Evolutionary conservation across 2,888 invertebrate genomes (phyloP).

Genomic region (Lacanobia wlatinum): DNA sequence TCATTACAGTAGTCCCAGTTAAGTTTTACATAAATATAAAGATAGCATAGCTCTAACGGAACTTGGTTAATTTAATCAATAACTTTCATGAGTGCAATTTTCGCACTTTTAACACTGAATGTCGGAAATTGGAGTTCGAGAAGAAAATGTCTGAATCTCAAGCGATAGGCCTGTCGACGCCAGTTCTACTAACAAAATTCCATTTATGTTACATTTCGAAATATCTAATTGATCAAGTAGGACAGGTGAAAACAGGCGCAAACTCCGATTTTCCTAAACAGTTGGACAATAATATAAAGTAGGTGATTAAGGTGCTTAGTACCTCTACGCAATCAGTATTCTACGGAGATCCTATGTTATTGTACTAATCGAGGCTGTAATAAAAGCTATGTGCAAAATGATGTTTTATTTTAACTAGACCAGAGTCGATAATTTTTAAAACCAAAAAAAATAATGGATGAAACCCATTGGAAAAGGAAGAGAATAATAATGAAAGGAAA

Average conservation of each 20-base stretch:
- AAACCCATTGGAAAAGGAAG: too few relatives aligned
- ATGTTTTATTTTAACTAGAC: conserved; percentile 65
- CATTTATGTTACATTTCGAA: conserved; percentile 14
- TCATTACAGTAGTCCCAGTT: not conserved
- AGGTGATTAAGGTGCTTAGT: conserved; percentile 60
- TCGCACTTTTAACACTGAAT: conserved; percentile 32
- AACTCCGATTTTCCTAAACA: conserved; percentile 56
- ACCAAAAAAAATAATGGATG: too few relatives aligned
- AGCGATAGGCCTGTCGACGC: conserved; percentile 40
- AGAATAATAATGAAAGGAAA: too few relatives aligned
- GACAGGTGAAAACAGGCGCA: conserved; percentile 18
- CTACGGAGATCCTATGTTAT: conserved; percentile 77
- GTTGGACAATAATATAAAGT: conserved; percentile 65
- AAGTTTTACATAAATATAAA: not conserved
- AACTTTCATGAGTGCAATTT: conserved; percentile 45
- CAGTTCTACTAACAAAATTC: conserved; percentile 15
- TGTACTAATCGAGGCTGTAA: conserved; percentile 82
- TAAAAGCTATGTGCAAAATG: conserved; percentile 77
- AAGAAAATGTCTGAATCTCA: conserved; percentile 62
- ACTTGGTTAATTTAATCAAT: conserved; percentile 12
- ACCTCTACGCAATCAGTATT: conserved; percentile 79
- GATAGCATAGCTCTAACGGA: conserved; percentile 2
- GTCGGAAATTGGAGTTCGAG: conserved; percentile 53
- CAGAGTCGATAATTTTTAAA: too few relatives aligned
- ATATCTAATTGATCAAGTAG: conserved; percentile 23